Evolutionary conservation across 2,888 invertebrate species (phyloP).

Genomic region (Tenthredo amoena): DNA sequence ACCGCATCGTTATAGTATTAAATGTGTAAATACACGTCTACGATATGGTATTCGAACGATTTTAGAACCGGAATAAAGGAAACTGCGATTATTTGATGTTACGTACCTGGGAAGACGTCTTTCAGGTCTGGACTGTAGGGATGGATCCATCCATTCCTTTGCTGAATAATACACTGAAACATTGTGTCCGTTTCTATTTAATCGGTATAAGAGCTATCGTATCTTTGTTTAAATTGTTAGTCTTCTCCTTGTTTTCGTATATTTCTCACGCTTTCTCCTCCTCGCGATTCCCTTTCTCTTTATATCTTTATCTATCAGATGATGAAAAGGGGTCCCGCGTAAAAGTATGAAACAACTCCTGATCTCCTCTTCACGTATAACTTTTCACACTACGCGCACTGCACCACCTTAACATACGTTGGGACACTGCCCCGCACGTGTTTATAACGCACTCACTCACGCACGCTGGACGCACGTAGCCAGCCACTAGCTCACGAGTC

Average conservation of each 20-base stretch:
- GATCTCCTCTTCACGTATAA: not conserved
- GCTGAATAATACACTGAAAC: constrained; percentile 92
- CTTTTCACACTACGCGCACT: not conserved
- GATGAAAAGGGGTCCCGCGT: not conserved
- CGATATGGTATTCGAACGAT: not conserved
- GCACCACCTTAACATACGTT: not conserved
- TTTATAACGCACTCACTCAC: not conserved
- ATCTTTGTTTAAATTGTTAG: not conserved
- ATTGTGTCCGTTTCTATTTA: constrained; percentile 75
- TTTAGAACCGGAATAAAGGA: not conserved
- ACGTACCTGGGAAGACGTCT: constrained; percentile 87
- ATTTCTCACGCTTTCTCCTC: constrained; percentile 42
- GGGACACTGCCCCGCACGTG: not conserved
- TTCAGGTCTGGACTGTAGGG: constrained; percentile 85
- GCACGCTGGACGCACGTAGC: not conserved
- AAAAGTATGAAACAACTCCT: not conserved
- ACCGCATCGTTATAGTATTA: not conserved
- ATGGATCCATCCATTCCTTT: constrained; percentile 88
- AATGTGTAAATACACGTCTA: not conserved
- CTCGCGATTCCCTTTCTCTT: not conserved
- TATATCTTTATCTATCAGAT: not conserved
- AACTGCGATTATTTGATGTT: not conserved
- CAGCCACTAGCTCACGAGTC: constrained; percentile 6
- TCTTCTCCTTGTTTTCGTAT: not conserved
- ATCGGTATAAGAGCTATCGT: not conserved